phyloP scores from a whole-genome alignment of 2,113 vertebrate species.

The Noturus placidus region DNA sequence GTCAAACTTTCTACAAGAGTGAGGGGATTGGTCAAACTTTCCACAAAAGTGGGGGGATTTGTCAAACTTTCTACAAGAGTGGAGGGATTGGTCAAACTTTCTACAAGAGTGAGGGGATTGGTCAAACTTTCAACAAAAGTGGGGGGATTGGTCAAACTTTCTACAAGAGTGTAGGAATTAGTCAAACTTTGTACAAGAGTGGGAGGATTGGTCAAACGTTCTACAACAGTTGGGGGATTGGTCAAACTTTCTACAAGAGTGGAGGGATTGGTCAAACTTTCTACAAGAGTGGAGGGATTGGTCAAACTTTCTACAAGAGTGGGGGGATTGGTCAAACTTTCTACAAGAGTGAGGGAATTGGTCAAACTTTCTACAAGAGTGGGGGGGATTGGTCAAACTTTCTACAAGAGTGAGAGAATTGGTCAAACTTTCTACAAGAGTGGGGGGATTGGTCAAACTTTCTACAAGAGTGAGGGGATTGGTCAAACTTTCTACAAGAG shows the following conservation, averaged over 20 bases:
- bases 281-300: neutral
- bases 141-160: neutral
- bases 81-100: neutral
- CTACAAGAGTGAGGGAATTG: neutral
- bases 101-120: neutral
- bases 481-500: neutral
- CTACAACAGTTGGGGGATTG: neutral
- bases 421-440: neutral
- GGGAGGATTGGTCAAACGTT: neutral
- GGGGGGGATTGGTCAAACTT: neutral
- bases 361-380: neutral
- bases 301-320: neutral
- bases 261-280: too few relatives aligned
- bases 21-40: too few relatives aligned
- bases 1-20: too few relatives aligned
- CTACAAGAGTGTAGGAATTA: neutral
- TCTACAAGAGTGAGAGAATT: neutral
- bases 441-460: too few relatives aligned
- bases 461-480: neutral
- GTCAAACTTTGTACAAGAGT: too few relatives aligned
- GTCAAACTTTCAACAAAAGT: neutral
- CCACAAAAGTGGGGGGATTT: too few relatives aligned
- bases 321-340: neutral
- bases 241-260: too few relatives aligned
- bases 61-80: neutral